Evolutionary conservation across 2,797 vertebrate species (phyloP).

Genomic region (Etheostoma perlongum): DNA sequence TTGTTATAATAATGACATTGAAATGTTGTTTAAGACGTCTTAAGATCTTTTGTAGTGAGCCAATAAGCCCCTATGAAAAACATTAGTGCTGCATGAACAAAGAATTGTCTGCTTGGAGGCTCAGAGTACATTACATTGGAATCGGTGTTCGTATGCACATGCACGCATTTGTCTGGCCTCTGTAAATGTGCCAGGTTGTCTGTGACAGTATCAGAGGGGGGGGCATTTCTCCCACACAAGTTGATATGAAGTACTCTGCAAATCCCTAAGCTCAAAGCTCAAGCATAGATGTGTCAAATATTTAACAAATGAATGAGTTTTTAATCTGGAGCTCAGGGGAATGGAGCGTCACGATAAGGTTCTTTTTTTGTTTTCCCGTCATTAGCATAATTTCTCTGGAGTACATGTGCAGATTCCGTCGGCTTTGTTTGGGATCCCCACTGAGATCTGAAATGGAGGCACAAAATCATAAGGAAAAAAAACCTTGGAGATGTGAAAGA

Average conservation of each 20-base stretch:
- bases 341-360: constrained; percentile 83
- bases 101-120: constrained; percentile 37
- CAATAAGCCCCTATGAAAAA: constrained; percentile 36
- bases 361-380: constrained; percentile 78
- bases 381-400: constrained; percentile 87
- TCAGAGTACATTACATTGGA: constrained; percentile 41
- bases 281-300: constrained; percentile 87
- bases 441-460: constrained; percentile 84
- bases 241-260: constrained; percentile 78
- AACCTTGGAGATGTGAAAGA: constrained; percentile 71
- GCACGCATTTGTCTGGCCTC: constrained; percentile 67
- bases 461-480: constrained; percentile 65
- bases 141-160: constrained; percentile 59
- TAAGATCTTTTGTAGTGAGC: constrained; percentile 28
- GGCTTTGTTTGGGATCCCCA: constrained; percentile 84
- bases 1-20: constrained; percentile 52
- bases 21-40: constrained; percentile 34
- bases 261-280: constrained; percentile 82
- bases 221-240: constrained; percentile 84
- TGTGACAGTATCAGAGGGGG: constrained; percentile 78
- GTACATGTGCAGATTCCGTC: constrained; percentile 81
- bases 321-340: constrained; percentile 87
- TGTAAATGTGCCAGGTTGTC: constrained; percentile 76
- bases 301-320: constrained; percentile 88
- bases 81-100: constrained; percentile 45